Base-by-base conservation (phyloP, 2,113 vertebrate genomes). In the Calcarius ornatus region DNA sequence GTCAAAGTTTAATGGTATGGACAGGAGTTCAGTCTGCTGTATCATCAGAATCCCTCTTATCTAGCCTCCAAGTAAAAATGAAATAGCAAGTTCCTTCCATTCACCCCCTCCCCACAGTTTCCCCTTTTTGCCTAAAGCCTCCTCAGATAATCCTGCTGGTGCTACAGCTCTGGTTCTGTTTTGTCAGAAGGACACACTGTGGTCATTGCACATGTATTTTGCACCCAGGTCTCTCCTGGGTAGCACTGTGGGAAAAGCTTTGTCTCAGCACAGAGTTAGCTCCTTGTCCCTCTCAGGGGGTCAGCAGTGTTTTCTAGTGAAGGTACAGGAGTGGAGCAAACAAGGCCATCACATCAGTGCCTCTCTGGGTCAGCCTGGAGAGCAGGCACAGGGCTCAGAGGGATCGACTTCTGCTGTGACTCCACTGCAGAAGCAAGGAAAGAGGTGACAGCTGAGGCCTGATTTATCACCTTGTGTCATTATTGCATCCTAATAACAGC, bases 321-420 rank as follows among this genome's bases (percentile, higher is more conserved):
- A 28, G 45, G 2, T 9, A 12, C 3, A 23, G 53, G 18, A 64
- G 66, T 13, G 66, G 17, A 37, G 42, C 23, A 57, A 69, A 43
- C 24, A 25, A 40, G 5, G 13, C 24, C 11, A 38, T 23, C 21
- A 22, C 21, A 20, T 3, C 15, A 12, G 42, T 13, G n/a, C 27
- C 54, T 69, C 77, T 50, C 33, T 48, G 45, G 63, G 24, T 15
- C 5, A 5, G 54, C 17, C 22, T 23, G 50, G 37, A 47, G 3
- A 61, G 37, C 61, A 81, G 64, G 30, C 48, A 33, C 19, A 45
- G 35, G 81, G 28, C 28, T 54, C 12, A 51, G 33, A 77, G 35
- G 22, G 24, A 66, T 1, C 5, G 10, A n/a, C 23, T 72, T 77
- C 37, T 42, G 15, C 25, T 0, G 0, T 24, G 38, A 75, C n/a